Evolutionary conservation across 92 coral and sea anemone species (phyloP), one percentile per base, ranked within the genome.

Genomic region (Heliopora coerulea): DNA sequence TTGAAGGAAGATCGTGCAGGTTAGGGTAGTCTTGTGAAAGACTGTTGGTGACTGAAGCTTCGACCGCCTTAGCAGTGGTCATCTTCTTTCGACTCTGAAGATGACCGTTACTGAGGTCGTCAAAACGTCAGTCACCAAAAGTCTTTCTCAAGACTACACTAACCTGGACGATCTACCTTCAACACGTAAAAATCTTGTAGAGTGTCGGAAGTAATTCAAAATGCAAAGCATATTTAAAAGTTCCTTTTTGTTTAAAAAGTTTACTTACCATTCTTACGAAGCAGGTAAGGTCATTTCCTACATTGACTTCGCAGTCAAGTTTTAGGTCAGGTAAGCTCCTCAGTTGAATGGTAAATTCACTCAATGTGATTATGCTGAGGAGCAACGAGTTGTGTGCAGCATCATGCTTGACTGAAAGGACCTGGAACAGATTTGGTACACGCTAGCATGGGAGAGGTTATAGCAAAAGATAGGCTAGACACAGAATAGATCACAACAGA

Each of bases 181-280:
- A n/a, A n/a, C n/a, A n/a, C n/a, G n/a, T n/a, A n/a, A n/a, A n/a
- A n/a, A n/a, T n/a, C n/a, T n/a, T n/a, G n/a, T n/a, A n/a, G n/a
- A n/a, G n/a, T n/a, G n/a, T n/a, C n/a, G n/a, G n/a, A n/a, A n/a
- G n/a, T n/a, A n/a, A n/a, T n/a, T n/a, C n/a, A n/a, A n/a, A n/a
- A n/a, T n/a, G 21, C 46, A 17, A 19, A 5, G 15, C 18, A 24
- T 12, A 34, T 29, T 23, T 34, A 30, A 48, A 30, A 11, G 19
- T 6, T 4, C 21, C 17, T 49, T 18, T 3, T 42, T 20, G 23
- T 46, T 1, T 28, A 30, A 3, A 11, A 52, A 21, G 15, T 44
- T 13, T 34, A 58, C 89, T 69, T 64, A 92, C 97, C 97, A 92
- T 89, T 78, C 89, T 81, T 63, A 86, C 90, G 74, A 73, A 86